phyloP scores from a whole-genome alignment of 2,113 vertebrate genomes.

The Nerophis lumbriciformis region DNA sequence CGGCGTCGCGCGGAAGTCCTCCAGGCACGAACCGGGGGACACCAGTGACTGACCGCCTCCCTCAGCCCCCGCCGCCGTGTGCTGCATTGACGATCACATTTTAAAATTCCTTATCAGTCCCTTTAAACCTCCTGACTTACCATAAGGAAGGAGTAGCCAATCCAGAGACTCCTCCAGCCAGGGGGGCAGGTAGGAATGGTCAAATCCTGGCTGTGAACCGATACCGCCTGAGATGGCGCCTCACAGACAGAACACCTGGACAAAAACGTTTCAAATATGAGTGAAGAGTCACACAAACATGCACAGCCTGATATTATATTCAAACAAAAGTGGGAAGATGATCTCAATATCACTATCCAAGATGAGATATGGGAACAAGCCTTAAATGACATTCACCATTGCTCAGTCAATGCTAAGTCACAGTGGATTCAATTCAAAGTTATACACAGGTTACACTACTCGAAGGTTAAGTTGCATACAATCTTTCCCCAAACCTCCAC shows the following conservation, averaged over 20 bases:
- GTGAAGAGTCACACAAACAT: background rate
- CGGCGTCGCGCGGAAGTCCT: conserved; percentile 90
- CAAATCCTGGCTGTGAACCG: conserved; percentile 90
- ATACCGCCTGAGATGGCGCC: conserved; percentile 85
- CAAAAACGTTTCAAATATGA: background rate
- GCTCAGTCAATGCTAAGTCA: too few species aligned
- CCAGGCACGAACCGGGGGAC: conserved; percentile 91
- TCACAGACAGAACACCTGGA: conserved; percentile 87
- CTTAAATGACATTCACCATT: too few species aligned
- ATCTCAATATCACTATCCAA: too few species aligned
- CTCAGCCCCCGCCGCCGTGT: conserved; percentile 85
- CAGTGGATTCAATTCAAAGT: too few species aligned
- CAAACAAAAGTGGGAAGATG: too few species aligned
- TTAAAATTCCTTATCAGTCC: background rate
- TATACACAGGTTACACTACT: too few species aligned
- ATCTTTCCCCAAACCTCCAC: too few species aligned
- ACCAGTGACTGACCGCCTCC: conserved; percentile 92
- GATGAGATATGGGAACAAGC: too few species aligned
- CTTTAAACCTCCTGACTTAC: conserved; percentile 57
- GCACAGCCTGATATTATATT: too few species aligned
- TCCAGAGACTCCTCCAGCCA: conserved; percentile 95
- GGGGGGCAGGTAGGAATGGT: conserved; percentile 85
- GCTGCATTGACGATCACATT: conserved; percentile 64
- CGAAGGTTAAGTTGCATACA: too few species aligned
- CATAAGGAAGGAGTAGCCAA: conserved; percentile 97